phyloP scores from a whole-genome alignment of 2,888 invertebrate genomes.

The Mythimna pallens region DNA sequence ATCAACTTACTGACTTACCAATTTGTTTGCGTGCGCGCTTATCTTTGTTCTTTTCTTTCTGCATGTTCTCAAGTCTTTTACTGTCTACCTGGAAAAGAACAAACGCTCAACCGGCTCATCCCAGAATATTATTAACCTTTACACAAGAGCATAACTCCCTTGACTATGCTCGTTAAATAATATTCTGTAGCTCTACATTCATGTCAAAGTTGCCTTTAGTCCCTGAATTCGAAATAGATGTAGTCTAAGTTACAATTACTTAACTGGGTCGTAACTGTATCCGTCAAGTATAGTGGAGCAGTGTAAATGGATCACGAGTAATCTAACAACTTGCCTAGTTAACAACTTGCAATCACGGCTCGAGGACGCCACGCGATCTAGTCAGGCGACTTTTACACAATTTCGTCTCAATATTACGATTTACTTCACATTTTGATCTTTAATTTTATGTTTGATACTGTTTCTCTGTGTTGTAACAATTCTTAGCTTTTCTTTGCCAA shows the following conservation, averaged over 20 bases:
- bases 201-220: conserved; percentile 39
- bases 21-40: background rate
- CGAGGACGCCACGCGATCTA: conserved; percentile 65
- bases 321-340: conserved; percentile 68
- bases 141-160: background rate
- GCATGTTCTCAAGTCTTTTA: background rate
- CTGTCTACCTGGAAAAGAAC: background rate
- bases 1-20: no score
- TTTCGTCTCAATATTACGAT: conserved; percentile 49
- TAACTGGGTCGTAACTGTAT: conserved; percentile 65
- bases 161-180: conserved; percentile 3
- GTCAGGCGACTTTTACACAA: conserved; percentile 51
- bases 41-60: background rate
- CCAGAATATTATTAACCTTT: background rate
- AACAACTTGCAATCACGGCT: conserved; percentile 68
- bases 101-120: background rate
- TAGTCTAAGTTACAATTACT: conserved; percentile 61
- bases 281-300: conserved; percentile 64
- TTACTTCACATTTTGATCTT: conserved; percentile 18
- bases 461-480: background rate
- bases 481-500: background rate
- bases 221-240: conserved; percentile 57
- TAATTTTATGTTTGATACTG: conserved; percentile 15
- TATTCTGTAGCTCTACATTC: conserved; percentile 7
- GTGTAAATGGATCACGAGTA: conserved; percentile 66